phyloP scores from a whole-genome alignment of 2,797 vertebrate genomes.

The Eulemur rubriventer region DNA sequence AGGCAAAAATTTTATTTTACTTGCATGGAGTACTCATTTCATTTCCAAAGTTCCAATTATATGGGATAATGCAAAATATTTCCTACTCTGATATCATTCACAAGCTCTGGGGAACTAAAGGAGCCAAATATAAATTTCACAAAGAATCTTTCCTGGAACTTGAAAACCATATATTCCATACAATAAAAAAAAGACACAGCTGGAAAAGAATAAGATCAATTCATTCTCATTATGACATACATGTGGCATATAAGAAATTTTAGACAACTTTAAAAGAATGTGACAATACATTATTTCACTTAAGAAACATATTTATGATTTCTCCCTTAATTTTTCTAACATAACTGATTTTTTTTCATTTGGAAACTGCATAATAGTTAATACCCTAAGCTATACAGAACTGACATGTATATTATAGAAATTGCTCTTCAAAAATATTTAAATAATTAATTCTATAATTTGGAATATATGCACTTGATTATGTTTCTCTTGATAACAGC shows the following conservation, averaged over 20 bases:
- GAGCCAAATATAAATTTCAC: constrained; percentile 52
- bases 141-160: constrained; percentile 48
- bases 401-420: neutral
- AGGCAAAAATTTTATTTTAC: constrained; percentile 20
- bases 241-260: neutral
- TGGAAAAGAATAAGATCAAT: constrained; percentile 27
- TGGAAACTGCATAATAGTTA: neutral
- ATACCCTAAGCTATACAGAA: neutral
- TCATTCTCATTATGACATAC: neutral
- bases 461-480: neutral
- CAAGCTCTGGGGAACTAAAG: constrained; percentile 4
- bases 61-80: constrained; percentile 48
- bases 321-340: constrained; percentile 20
- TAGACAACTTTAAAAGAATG: constrained; percentile 8
- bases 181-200: neutral
- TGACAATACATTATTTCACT: constrained; percentile 24
- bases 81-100: constrained; percentile 28
- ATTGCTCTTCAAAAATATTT: neutral
- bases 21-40: neutral
- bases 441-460: constrained; percentile 10
- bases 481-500: neutral
- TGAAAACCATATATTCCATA: neutral
- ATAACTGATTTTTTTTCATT: neutral
- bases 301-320: constrained; percentile 8
- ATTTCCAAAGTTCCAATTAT: constrained; percentile 46